Evolutionary conservation across 2,113 vertebrate genomes (phyloP).

Genomic region (Aphelocoma coerulescens): DNA sequence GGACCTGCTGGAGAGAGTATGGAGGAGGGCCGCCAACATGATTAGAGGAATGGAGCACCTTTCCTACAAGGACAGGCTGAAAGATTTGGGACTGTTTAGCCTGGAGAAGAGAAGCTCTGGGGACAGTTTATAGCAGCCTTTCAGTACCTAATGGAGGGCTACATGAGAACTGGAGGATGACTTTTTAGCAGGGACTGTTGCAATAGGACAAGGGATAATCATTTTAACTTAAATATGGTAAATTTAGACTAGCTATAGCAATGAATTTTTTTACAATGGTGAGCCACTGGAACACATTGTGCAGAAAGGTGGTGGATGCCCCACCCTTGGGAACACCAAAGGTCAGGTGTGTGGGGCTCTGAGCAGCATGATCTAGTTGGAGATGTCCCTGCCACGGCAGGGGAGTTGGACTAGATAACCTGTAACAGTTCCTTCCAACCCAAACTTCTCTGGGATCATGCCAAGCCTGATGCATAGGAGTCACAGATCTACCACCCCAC

Average conservation of each 20-base stretch:
- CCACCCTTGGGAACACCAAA: neutral
- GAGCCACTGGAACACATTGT: neutral
- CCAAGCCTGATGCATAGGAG: rapidly evolving
- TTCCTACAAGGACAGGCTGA: neutral
- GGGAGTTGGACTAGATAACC: neutral
- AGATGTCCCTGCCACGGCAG: neutral
- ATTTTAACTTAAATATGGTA: neutral
- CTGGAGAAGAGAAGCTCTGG: neutral
- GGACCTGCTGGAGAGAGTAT: rapidly evolving
- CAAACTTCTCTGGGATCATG: neutral
- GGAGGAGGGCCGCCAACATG: neutral
- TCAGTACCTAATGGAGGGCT: neutral
- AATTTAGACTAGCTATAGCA: neutral
- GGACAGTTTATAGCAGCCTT: neutral
- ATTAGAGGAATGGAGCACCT: neutral
- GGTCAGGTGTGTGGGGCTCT: neutral
- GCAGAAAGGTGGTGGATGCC: neutral
- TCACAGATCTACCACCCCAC: neutral
- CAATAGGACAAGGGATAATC: neutral
- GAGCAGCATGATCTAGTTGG: neutral
- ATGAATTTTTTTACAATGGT: neutral
- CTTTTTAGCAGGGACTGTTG: neutral
- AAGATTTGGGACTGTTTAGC: neutral
- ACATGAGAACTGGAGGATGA: neutral
- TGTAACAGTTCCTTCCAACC: neutral